phyloP scores from a whole-genome alignment of 2,113 vertebrate genomes.

The Pollimyrus isidori region DNA sequence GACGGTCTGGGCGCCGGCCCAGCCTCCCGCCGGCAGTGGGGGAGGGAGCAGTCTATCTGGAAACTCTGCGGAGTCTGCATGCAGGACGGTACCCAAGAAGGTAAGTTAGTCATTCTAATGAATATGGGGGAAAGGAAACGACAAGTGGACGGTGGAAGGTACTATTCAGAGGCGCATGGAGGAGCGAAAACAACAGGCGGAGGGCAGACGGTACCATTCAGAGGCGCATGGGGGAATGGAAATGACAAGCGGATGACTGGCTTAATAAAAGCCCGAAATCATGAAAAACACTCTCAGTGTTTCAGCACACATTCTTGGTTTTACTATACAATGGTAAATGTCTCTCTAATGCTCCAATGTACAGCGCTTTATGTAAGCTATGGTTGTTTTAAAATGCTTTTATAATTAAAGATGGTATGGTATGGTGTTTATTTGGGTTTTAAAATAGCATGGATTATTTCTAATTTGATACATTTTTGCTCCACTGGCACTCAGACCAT shows the following conservation, averaged over 20 bases:
- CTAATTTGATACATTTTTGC: not conserved
- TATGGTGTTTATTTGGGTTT: not conserved
- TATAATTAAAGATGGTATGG: too few relatives aligned
- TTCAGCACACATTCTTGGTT: not conserved
- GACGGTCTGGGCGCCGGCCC: not conserved
- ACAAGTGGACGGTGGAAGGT: not conserved
- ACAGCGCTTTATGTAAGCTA: too few relatives aligned
- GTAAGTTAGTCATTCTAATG: not conserved
- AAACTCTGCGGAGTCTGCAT: not conserved
- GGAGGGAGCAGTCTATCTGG: not conserved
- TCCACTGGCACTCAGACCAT: not conserved
- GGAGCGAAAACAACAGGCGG: not conserved
- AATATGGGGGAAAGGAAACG: not conserved
- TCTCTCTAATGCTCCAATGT: not conserved
- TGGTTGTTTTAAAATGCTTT: too few relatives aligned
- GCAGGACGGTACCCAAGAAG: not conserved
- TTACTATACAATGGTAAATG: not conserved
- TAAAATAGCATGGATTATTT: not conserved
- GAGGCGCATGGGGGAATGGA: not conserved
- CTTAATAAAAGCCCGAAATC: not conserved
- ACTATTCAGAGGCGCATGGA: not conserved
- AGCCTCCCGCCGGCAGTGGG: not conserved
- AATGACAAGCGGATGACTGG: not conserved
- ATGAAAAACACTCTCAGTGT: not conserved
- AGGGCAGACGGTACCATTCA: not conserved